phyloP scores from a whole-genome alignment of 2,797 vertebrate species.

The Aulostomus chinensis region DNA sequence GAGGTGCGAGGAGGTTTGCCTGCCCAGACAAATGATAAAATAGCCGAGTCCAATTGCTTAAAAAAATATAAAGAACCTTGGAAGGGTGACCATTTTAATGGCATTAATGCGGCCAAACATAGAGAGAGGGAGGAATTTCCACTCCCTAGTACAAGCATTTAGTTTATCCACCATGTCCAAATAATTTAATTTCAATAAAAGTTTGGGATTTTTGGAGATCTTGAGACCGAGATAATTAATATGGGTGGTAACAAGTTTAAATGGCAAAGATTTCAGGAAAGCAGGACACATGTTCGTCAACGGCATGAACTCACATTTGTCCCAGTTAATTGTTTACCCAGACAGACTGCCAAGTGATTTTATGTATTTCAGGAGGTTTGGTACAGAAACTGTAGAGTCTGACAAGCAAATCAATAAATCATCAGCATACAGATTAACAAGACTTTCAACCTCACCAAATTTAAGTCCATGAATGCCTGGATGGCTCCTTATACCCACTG shows the following conservation, averaged over 20 bases:
- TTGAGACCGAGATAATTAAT: conserved; percentile 4
- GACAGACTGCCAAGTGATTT: conserved; percentile 1
- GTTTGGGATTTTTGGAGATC: not conserved
- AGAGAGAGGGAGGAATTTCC: not conserved
- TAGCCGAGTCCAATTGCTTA: not conserved
- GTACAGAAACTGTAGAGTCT: not conserved
- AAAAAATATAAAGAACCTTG: conserved; percentile 6
- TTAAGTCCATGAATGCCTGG: not conserved
- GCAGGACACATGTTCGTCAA: not conserved
- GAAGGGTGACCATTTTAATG: not conserved
- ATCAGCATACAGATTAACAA: conserved; percentile 10
- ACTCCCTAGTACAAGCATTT: conserved; percentile 1
- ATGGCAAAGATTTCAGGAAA: not conserved
- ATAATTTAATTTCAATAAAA: conserved; percentile 4
- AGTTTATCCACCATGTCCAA: not conserved
- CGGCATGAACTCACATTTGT: conserved; percentile 1
- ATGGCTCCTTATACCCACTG: conserved; percentile 5
- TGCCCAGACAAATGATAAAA: conserved; percentile 8
- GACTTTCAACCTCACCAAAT: not conserved
- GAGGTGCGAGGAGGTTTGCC: conserved; percentile 2
- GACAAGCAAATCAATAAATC: conserved; percentile 10
- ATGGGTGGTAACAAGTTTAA: not conserved
- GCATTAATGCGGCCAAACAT: not conserved
- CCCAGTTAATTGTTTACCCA: conserved; percentile 4
- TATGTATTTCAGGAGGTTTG: conserved; percentile 1